Base-by-base conservation (phyloP, 2,113 vertebrate species). In the Gasterosteus aculeatus region DNA sequence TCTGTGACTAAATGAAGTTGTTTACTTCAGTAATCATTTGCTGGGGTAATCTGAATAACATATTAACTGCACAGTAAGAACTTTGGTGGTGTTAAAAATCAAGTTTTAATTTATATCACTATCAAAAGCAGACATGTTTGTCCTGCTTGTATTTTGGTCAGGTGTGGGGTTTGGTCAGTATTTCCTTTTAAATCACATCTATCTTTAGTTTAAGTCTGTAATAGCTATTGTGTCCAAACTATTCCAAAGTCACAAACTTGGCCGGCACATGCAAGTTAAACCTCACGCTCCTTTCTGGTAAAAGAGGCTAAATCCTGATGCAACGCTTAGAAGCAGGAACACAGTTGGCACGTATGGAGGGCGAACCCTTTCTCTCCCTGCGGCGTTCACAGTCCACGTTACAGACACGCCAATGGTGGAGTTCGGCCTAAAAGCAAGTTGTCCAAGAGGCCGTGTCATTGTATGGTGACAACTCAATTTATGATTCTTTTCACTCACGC, bases 271-370 rank as follows among this genome's bases (percentile, higher is more conserved):
- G 89, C 76, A 84, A 10, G 44, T 74, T 91, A 91, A 93, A 91
- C 57, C 89, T 81, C 81, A 84, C 47, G 10, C 53, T 60, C 81
- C 60, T 92, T 93, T 89, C 88, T 81, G 38, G 87, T 81, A 31
- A 61, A 47, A 39, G 33, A 70, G 80, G 56, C 84, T 89, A 87
- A 93, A 83, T 88, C 82, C 73, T 87, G 87, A 84, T 74, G 83
- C 87, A 90, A 85, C 74, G 86, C 77, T 73, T 78, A 86, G 85
- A 82, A 87, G 85, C 79, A 65, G 75, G 85, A 89, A 87, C 77
- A 86, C 75, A 89, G 71, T 90, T 89, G 85, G 87, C 84, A 83
- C 71, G 81, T 84, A 87, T 71, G 7, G 33, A 79, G 67, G 70
- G 51, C 53, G 89, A 89, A 89, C 90, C 80, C 80, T 79, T 85